Conservation (phyloP, 2,888 invertebrate species). For the Catocala sponsa region DNA sequence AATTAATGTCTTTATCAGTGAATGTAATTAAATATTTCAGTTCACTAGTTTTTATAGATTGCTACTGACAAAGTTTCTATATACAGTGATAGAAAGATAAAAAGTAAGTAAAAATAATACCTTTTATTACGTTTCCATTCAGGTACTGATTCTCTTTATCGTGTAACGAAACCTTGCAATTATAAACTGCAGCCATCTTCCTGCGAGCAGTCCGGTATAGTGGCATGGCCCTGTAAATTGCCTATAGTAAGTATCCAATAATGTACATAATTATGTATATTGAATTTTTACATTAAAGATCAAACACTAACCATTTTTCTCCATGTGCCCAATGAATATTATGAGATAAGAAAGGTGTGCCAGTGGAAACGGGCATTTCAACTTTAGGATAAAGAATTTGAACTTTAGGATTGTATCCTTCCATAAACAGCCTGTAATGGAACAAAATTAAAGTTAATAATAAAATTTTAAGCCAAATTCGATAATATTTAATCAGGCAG, state of each 20-base stretch:
- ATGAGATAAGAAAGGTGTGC: slow-evolving; percentile 94
- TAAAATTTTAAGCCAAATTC: too few species aligned
- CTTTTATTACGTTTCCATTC: slow-evolving; percentile 34
- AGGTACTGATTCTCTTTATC: slow-evolving; percentile 33
- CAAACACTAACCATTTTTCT: slow-evolving; percentile 86
- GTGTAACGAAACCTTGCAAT: slow-evolving; percentile 36
- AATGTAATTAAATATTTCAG: too few species aligned
- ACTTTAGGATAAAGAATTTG: slow-evolving; percentile 92
- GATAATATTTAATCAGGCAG: too few species aligned
- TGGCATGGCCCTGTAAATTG: slow-evolving; percentile 7
- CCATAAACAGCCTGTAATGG: slow-evolving; percentile 90
- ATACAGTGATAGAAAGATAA: not conserved
- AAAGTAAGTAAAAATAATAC: slow-evolving; percentile 13
- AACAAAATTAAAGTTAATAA: not conserved
- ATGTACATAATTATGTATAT: not conserved
- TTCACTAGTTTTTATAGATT: too few species aligned
- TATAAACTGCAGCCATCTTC: slow-evolving; percentile 54
- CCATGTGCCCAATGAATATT: slow-evolving; percentile 95
- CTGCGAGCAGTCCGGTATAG: not conserved
- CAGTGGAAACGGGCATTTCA: slow-evolving; percentile 93
- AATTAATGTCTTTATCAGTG: too few species aligned
- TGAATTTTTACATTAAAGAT: not conserved
- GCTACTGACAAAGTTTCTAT: too few species aligned
- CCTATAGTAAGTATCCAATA: not conserved
- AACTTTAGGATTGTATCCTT: slow-evolving; percentile 91